These are phyloP conservation scores for Thermophis baileyi DNA, from an alignment of 2,113 vertebrate genomes.

Conservation along the genomic window DNA sequence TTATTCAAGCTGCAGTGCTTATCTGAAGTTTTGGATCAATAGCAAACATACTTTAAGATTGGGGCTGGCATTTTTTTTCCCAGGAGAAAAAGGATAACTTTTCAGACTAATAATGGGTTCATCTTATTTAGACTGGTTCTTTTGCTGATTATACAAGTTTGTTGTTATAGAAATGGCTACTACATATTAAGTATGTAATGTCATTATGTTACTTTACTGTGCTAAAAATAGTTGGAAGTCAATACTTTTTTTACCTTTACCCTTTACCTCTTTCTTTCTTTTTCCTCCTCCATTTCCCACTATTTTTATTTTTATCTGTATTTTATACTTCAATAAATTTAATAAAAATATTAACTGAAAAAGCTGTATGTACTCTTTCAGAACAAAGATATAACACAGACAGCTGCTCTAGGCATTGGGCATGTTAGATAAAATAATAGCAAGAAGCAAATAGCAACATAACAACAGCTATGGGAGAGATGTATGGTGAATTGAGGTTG, in stretches of 20 bases:
- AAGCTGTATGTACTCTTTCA: background rate
- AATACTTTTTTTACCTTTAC: background rate
- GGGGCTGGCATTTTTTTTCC: background rate
- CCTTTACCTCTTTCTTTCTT: background rate
- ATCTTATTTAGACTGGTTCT: background rate
- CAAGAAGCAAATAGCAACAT: background rate
- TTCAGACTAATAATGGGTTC: background rate
- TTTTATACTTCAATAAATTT: background rate
- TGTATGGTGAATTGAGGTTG: background rate
- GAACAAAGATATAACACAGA: background rate
- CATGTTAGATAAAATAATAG: background rate
- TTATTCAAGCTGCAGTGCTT: background rate
- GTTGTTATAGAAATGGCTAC: background rate
- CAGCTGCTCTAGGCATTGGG: background rate
- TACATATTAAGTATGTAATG: background rate
- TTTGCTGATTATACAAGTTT: background rate
- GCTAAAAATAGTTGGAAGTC: background rate
- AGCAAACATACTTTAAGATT: background rate
- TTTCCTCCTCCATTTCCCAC: background rate
- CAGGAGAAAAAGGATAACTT: background rate
- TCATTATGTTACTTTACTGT: background rate
- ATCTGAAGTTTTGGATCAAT: background rate
- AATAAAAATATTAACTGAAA: background rate
- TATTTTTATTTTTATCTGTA: background rate
- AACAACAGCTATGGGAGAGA: background rate